Conservation (phyloP, 37 sponge, comb jelly and placozoan species). For the Cladorhizidae sp. region DNA sequence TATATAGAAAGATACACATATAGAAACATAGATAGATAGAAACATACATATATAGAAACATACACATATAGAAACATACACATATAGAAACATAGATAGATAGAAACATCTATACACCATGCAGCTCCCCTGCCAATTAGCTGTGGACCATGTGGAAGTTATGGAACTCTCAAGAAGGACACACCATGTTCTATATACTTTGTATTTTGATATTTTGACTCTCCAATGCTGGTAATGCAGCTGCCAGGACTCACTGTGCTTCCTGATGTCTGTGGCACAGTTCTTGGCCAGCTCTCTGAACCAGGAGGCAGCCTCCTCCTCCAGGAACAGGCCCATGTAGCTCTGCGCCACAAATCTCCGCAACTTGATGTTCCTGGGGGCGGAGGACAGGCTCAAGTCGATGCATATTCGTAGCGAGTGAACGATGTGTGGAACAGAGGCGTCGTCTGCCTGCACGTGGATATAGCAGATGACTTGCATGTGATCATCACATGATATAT, state of each 20-base stretch:
- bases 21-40: too few relatives aligned
- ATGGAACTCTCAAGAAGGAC: too few relatives aligned
- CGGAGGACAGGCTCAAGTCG: constrained; percentile 19
- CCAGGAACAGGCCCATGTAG: constrained; percentile 89
- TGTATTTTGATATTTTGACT: too few relatives aligned
- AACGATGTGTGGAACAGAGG: constrained; percentile 19
- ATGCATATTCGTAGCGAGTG: constrained; percentile 57
- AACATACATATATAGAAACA: too few relatives aligned
- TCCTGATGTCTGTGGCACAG: constrained; percentile 58
- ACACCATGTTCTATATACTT: too few relatives aligned
- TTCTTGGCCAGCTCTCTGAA: constrained; percentile 60
- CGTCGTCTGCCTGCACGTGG: constrained; percentile 45
- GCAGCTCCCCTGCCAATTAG: too few relatives aligned
- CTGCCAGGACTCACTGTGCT: neutral
- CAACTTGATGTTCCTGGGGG: constrained; percentile 65
- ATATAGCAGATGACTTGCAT: constrained; percentile 5
- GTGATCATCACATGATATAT: constrained; percentile 3
- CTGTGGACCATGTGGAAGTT: too few relatives aligned
- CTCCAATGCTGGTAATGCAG: too few relatives aligned
- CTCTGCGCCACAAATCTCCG: constrained; percentile 66
- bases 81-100: too few relatives aligned
- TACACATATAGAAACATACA: too few relatives aligned
- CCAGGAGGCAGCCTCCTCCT: constrained; percentile 81
- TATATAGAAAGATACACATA: too few relatives aligned
- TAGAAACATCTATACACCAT: too few relatives aligned